Conservation (phyloP, 1,140 invertebrate genomes). For the Nasonia giraulti region DNA sequence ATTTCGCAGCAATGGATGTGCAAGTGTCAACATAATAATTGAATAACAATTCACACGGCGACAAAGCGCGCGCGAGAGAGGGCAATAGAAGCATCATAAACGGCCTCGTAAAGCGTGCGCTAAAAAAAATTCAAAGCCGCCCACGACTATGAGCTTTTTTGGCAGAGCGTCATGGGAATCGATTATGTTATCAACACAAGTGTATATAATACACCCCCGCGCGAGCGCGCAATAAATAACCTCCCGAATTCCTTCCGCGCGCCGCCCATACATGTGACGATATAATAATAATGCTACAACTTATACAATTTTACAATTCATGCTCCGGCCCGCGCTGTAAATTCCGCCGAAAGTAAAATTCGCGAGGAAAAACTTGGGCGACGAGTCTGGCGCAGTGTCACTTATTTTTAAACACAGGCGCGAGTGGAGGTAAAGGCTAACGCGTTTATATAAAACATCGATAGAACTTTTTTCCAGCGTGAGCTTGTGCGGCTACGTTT, state of each 20-base stretch:
- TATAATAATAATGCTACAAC: no score
- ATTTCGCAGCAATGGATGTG: no score
- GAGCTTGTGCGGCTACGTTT: no score
- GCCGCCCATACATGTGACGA: neutral
- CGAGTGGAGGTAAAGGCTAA: no score
- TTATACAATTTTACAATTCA: neutral
- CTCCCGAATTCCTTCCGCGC: constrained; percentile 3
- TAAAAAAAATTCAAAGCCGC: no score
- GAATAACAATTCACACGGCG: no score
- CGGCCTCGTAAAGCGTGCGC: no score
- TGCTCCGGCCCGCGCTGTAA: neutral
- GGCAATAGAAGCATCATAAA: no score
- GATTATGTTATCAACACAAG: constrained; percentile 24
- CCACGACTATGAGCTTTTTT: no score
- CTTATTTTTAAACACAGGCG: neutral
- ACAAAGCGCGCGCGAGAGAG: no score
- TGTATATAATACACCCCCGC: neutral
- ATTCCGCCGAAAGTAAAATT: neutral
- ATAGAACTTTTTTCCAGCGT: constrained; percentile 54
- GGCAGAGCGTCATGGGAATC: neutral
- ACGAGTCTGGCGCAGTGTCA: constrained; percentile 53
- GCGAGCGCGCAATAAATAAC: neutral
- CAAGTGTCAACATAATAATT: no score
- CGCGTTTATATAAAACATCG: constrained; percentile 56
- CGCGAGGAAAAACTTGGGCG: no score